Base-by-base conservation (phyloP, 2,888 invertebrate species). In the Nephrotoma guestfalica region DNA sequence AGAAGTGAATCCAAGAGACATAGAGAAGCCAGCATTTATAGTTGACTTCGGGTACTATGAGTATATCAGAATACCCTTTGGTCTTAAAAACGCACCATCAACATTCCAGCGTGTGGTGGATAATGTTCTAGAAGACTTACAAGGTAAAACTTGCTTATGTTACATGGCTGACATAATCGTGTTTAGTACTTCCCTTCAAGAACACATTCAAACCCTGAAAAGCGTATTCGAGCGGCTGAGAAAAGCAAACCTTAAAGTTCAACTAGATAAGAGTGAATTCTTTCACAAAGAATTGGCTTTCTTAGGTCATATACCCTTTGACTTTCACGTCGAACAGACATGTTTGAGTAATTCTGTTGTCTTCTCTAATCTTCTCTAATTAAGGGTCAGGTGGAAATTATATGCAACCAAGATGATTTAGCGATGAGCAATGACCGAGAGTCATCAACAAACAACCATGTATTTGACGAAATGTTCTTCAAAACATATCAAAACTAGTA, bases 171-270 rank as follows among this genome's bases (percentile, higher is more conserved):
- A 30, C 30, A 30, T 30, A 30, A 30, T 30, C 30, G 30, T 30
- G 30, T 18, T 88, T 87, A 86, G 89, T 89, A 6, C 88, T 89
- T 86, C 89, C 89, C 0, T 87, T 88, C 1, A 90, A 90, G 87
- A 88, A 88, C 3, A 85, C 88, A 7, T 88, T 87, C 7, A 88
- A 87, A 86, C 88, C 87, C 11, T 85, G 42, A 83, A 89, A 88
- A 87, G 83, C n/a, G 57, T 57, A 13, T 57, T 57, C 18, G 18
- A 57, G 6, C 6, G 18, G 13, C 57, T 57, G 13, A 57, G 13
- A 83, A 41, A 83, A 40, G 83, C 83, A 7, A 83, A 83, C 41
- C 41, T 83, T 6, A 83, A 83, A 40, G 41, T 83, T 40, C 83
- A 83, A 83, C 7, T 83, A 2, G 40, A 83, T 40, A 83, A 83